Evolutionary conservation across 30 jellyfish, hydroid and myxozoan genomes (phyloP), one percentile per base, ranked within the genome.

Genomic region (Phacellophora camtschatica): DNA sequence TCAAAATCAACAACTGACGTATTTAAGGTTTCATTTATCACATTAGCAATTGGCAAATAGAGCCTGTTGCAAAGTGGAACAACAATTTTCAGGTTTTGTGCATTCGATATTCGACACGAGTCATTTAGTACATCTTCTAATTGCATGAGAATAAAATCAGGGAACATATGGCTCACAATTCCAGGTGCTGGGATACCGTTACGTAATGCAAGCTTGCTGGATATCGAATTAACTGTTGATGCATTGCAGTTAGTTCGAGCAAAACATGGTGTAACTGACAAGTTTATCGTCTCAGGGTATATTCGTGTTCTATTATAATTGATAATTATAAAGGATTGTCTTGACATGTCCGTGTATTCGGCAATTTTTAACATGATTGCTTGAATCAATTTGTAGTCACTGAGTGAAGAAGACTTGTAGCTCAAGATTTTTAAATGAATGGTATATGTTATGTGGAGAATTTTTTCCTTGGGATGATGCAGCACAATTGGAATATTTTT

Each of bases 51-150:
- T 13, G 74, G 80, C 5, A 64, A 27, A 33, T 59, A 59, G 42
- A 78, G 55, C 28, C 51, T 35, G 31, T 73, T 78, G 82, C 90
- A 78, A n/a, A 78, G 82, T 25, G 82, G 23, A 10, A 78, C 90
- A 4, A 74, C 46, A 10, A 78, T 19, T 19, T 39, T 32, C 2
- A 78, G 28, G 15, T 31, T 19, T 29, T 42, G 29, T n/a, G 15
- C 22, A 48, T 63, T 46, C 1, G 28, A 22, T 22, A 36, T 24
- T 22, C 4, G 3, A 29, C 90, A 78, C 7, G 74, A 10, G 7
- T 74, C 74, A 7, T 32, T 62, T 54, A 30, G 29, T 30, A 56
- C 45, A 11, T 48, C 90, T 5, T 4, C 20, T 11, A 78, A 54
- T 15, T 49, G 41, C 53, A 37, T 25, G 22, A 78, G 50, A 5